A percentile compares a stretch with the other conserved stretches of the same genome.
phyloP scores from a whole-genome alignment of 2,888 invertebrate genomes.

The Pachydiplax longipennis region DNA sequence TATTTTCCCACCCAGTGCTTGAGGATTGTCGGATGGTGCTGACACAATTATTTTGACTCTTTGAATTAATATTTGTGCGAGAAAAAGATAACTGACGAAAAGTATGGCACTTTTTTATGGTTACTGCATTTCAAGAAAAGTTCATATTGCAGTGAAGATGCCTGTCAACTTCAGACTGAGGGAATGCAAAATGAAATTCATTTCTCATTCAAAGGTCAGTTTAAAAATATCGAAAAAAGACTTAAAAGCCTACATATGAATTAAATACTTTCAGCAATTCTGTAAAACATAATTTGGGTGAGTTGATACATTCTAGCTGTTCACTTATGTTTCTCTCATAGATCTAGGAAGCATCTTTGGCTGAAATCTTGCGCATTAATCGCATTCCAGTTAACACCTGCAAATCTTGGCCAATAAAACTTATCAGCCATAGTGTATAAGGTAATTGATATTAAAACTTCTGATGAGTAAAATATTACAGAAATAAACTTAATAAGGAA shows the following conservation, averaged over 20 bases:
- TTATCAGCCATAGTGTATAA: background rate
- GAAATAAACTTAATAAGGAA: background rate
- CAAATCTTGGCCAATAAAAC: background rate
- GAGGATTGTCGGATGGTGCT: conserved; percentile 16
- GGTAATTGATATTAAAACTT: background rate
- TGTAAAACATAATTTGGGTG: background rate
- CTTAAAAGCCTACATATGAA: background rate
- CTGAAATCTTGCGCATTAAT: background rate
- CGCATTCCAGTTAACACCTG: conserved; percentile 11
- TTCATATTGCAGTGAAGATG: background rate
- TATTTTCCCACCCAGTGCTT: conserved; percentile 32
- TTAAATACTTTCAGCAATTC: background rate
- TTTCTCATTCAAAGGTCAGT: conserved; percentile 3
- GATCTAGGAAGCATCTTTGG: background rate
- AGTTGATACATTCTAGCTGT: conserved; percentile 6
- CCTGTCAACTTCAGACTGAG: background rate
- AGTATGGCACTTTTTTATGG: background rate
- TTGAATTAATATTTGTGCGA: conserved; percentile 28
- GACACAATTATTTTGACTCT: conserved; percentile 28
- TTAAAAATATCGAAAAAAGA: background rate
- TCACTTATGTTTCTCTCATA: background rate
- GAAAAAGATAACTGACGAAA: conserved; percentile 5
- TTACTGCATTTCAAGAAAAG: background rate
- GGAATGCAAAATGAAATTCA: background rate
- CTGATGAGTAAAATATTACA: background rate